Evolutionary conservation across 2,797 vertebrate genomes (phyloP).

Genomic region (Neopelma chrysocephalum): DNA sequence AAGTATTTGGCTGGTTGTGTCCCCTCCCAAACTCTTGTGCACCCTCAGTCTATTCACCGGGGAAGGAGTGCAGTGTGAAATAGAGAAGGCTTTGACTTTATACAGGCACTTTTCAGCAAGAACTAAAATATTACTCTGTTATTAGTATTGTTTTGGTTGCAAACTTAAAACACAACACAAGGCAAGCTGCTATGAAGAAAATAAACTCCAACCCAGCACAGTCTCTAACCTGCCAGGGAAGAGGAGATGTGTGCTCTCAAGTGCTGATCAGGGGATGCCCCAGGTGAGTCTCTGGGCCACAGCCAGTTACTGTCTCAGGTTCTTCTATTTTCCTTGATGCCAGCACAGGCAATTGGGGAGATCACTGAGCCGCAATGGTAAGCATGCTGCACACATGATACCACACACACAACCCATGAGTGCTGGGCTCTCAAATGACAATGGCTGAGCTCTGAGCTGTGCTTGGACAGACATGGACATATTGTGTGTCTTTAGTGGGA

Average conservation of each 20-base stretch:
- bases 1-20: neutral
- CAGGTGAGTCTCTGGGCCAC: neutral
- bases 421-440: neutral
- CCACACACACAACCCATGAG: neutral
- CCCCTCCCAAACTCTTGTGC: neutral
- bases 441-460: neutral
- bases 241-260: rapidly evolving
- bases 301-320: neutral
- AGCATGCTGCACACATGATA: neutral
- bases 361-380: neutral
- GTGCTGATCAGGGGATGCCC: rapidly evolving
- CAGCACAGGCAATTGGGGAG: neutral
- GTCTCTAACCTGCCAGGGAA: neutral
- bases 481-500: neutral
- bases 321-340: neutral
- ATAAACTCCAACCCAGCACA: neutral
- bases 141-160: neutral
- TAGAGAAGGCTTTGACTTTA: neutral
- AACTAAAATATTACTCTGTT: neutral
- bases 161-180: neutral
- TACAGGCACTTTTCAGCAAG: neutral
- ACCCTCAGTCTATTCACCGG: neutral
- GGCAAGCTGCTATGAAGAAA: neutral
- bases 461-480: neutral
- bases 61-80: neutral